Percentiles rank a stretch among this genome's conserved stretches.
Conservation (phyloP, 2,113 vertebrate species). For the Hippocampus barbouri region DNA sequence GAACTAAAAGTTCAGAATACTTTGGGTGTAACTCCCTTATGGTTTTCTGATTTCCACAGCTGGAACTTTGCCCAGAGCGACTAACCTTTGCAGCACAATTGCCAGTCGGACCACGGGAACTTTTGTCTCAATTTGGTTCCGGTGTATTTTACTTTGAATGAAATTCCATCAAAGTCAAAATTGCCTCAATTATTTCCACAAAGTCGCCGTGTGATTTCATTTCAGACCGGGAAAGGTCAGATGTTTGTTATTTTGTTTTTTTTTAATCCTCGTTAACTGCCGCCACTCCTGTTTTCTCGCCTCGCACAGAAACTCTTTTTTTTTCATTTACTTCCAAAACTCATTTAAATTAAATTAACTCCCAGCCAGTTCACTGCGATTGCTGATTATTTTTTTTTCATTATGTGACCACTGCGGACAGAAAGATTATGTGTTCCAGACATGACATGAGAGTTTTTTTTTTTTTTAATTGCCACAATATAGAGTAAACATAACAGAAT, state of each 20-base stretch:
- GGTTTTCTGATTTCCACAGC: too few relatives aligned
- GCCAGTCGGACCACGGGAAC: too few relatives aligned
- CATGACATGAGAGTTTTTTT: not conserved
- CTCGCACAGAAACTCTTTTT: not conserved
- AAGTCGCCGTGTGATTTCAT: not conserved
- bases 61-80: too few relatives aligned
- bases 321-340: not conserved
- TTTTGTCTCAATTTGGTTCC: too few relatives aligned
- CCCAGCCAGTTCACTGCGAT: too few relatives aligned
- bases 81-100: too few relatives aligned
- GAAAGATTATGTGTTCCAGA: not conserved
- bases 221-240: conserved; percentile 1
- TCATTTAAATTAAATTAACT: not conserved
- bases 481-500: too few relatives aligned
- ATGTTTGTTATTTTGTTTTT: not conserved
- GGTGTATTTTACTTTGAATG: too few relatives aligned
- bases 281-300: not conserved
- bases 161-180: not conserved
- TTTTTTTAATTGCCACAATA: too few relatives aligned
- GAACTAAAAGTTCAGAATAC: too few relatives aligned
- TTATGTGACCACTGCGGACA: not conserved
- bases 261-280: not conserved
- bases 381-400: not conserved
- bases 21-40: too few relatives aligned
- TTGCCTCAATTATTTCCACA: not conserved